Base-by-base conservation (phyloP, 2,113 vertebrate genomes). In the Scomber japonicus region DNA sequence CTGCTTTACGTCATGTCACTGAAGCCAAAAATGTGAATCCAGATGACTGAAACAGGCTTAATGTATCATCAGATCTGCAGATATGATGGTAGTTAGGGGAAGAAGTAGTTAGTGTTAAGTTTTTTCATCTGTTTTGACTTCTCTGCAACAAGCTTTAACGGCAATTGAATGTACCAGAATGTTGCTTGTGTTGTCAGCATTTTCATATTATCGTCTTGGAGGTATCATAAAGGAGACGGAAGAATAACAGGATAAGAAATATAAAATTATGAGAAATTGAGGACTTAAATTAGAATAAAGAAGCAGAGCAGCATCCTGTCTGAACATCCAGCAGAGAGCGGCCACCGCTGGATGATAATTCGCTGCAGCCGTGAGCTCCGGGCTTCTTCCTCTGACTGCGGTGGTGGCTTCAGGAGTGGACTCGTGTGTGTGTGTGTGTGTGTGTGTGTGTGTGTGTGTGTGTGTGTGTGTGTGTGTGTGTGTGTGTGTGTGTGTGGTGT, bases 371-470 rank as follows among this genome's bases (percentile, higher is more conserved):
- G 45, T 24, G 13, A 81, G 64, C 76, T 55, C 19, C 69, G 3
- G 82, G 74, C 57, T 31, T 57, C 80, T 79, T 76, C 63, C 56
- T 73, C 71, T 79, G 27, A 73, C n/a, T 69, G 70, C 72, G 69
- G 81, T 3, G 27, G 61, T 72, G 69, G 31, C 70, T 82, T 76
- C 60, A 79, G 48, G 60, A 67, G 64, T 57, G 51, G 48, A 63
- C 30, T 16, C 70, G 75, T 62, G 48, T 62, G 2, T 63, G 49
- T 74, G 17, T 68, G 60, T 56, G 46, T 79, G 59, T 57, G 67
- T 78, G 76, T 24, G 80, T 64, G 78, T 71, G 64, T 73, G 56
- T 24, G 24, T 24, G 24, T 24, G 75, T 62, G 48, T 62, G 2
- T 63, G 49, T 74, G 17, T 68, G 60, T 56, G 46, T 80, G 59